Base-by-base conservation (phyloP, 2,888 invertebrate species). In the Watsonalla cultraria region DNA sequence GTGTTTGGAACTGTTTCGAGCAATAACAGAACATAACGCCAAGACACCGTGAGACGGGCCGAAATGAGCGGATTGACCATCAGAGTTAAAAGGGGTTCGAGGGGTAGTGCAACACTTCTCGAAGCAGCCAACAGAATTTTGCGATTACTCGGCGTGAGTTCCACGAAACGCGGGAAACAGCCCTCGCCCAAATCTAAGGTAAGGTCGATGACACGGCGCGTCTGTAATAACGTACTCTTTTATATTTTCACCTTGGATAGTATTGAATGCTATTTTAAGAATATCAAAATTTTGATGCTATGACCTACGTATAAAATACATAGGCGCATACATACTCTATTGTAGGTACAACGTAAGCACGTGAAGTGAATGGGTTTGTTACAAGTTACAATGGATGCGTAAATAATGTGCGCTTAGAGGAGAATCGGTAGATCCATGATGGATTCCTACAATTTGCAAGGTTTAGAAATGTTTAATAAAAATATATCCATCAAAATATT, bases 51-150 rank as follows among this genome's bases (percentile, higher is more conserved):
- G 79, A 78, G 80, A 76, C 78, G 78, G 82, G 77, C 84, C 90
- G 91, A 87, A 84, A 91, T 91, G 91, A 91, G 90, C 77, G 90
- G 89, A 84, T 86, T 91, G 90, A 87, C 90, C 82, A 84, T 84
- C 76, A 89, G 89, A 84, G 87, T 88, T 69, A 91, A 91, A 86
- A 83, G 91, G 80, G 89, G 91, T 80, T 91, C 91, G 82, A 86
- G 91, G 81, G 91, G 91, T 72, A 90, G 91, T 81, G 91, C 89
- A 61, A 91, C 91, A 78, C 88, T 91, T 73, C 81, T 91, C 57
- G 91, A 90, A 77, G 91, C 91, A 76, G 91, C 91, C 56, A 90
- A 91, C 84, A 90, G 91, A 79, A 91, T 91, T 84, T 85, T 91
- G 62, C 84, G 91, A 70, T 74, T 91, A 72, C 86, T 91, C 64